These are phyloP conservation scores for Chironomus tepperi DNA, from an alignment of 1,140 invertebrate species.

Conservation along the genomic window DNA sequence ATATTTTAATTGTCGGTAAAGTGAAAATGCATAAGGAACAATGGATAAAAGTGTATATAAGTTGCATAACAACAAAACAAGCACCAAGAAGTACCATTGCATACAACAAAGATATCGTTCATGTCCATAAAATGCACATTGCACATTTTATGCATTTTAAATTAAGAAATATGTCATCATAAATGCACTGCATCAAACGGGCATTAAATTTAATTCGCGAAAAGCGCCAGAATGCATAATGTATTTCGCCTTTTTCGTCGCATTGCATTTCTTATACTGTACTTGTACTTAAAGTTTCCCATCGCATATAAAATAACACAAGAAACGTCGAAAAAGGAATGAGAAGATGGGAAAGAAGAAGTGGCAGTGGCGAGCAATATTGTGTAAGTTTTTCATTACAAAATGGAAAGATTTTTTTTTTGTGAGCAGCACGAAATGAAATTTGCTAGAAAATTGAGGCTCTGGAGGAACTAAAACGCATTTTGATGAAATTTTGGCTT, in stretches of 20 bases:
- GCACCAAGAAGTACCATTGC: neutral
- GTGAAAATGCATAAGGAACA: neutral
- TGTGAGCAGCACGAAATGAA: neutral
- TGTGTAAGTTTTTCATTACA: neutral
- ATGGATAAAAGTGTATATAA: neutral
- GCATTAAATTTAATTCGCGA: constrained; percentile 22
- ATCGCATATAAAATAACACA: constrained; percentile 3
- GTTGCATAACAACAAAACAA: neutral
- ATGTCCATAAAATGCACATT: constrained; percentile 12
- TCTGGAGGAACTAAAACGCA: no score
- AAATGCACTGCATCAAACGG: neutral
- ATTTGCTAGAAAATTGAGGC: no score
- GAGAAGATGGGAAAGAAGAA: no score
- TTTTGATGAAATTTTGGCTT: no score
- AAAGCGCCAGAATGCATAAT: constrained; percentile 21
- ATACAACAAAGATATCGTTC: neutral
- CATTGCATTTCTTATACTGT: neutral
- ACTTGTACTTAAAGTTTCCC: neutral
- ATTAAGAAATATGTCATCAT: constrained; percentile 22
- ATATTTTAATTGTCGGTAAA: neutral
- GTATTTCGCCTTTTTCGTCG: neutral
- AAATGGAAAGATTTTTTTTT: neutral
- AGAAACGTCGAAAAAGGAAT: neutral
- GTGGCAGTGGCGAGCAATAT: neutral
- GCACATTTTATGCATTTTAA: constrained; percentile 24